Evolutionary conservation across 2,797 vertebrate genomes (phyloP).

Genomic region (Neopelma chrysocephalum): DNA sequence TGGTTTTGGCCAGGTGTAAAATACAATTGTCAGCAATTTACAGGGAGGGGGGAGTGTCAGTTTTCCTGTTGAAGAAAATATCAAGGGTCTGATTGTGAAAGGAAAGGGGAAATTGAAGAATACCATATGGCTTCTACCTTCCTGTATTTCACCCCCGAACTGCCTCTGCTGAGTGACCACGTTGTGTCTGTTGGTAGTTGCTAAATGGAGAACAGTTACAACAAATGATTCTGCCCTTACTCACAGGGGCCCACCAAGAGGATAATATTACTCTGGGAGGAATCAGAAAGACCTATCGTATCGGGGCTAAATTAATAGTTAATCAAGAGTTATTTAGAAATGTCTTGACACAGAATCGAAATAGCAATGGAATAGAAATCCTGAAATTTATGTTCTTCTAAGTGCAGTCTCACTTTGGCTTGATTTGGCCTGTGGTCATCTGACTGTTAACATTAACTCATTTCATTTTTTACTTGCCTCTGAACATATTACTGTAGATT

Average conservation of each 20-base stretch:
- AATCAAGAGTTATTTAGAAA: background rate
- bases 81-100: conserved; percentile 32
- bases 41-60: background rate
- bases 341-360: background rate
- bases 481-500: background rate
- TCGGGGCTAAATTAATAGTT: background rate
- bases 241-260: background rate
- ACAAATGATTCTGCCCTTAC: background rate
- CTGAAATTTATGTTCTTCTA: background rate
- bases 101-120: conserved; percentile 43
- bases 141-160: conserved; percentile 31
- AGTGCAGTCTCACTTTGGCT: background rate
- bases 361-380: background rate
- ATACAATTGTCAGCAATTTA: conserved; percentile 42
- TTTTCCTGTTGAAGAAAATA: conserved; percentile 57
- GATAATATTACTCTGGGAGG: background rate
- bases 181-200: background rate
- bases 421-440: background rate
- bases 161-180: background rate
- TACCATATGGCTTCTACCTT: conserved; percentile 32
- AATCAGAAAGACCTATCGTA: background rate
- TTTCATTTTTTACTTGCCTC: background rate
- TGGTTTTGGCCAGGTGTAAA: conserved; percentile 53
- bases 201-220: background rate
- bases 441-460: background rate